A percentile compares a stretch with the other conserved stretches of the same genome.
Conservation (phyloP, 2,797 vertebrate species). For the Scyliorhinus canicula region DNA sequence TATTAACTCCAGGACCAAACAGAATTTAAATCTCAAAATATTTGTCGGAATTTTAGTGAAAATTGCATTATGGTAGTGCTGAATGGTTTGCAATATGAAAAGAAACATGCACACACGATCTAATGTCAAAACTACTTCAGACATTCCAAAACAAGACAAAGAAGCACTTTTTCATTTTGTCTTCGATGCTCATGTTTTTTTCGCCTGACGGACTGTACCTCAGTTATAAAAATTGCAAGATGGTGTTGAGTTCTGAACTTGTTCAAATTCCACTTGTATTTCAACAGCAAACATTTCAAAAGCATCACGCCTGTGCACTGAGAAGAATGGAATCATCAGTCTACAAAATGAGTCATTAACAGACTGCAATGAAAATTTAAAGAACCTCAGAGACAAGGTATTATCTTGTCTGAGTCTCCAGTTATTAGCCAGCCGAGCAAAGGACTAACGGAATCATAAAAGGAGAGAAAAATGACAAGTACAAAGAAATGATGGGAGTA, state of each 20-base stretch:
- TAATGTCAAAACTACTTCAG: background rate
- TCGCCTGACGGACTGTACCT: background rate
- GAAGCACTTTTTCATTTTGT: background rate
- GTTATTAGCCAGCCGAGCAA: constrained; percentile 18
- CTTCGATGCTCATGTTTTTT: background rate
- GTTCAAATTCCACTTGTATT: constrained; percentile 40
- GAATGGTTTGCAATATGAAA: background rate
- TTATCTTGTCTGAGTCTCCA: background rate
- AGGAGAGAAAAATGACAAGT: background rate
- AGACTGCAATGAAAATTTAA: constrained; percentile 46
- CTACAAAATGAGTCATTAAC: constrained; percentile 8
- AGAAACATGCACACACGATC: background rate
- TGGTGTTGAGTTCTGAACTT: constrained; percentile 24
- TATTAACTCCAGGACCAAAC: background rate
- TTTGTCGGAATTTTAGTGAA: background rate
- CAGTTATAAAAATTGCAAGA: background rate
- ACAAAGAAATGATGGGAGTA: background rate
- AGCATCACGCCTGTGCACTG: constrained; percentile 42
- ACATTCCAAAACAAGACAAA: background rate
- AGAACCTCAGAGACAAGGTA: constrained; percentile 46
- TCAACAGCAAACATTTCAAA: constrained; percentile 46
- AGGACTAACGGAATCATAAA: background rate
- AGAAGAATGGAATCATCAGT: constrained; percentile 36
- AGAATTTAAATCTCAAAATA: background rate
- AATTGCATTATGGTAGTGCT: background rate